Base-by-base conservation (phyloP, 2,797 vertebrate genomes). In the Anolis apletophallus region DNA sequence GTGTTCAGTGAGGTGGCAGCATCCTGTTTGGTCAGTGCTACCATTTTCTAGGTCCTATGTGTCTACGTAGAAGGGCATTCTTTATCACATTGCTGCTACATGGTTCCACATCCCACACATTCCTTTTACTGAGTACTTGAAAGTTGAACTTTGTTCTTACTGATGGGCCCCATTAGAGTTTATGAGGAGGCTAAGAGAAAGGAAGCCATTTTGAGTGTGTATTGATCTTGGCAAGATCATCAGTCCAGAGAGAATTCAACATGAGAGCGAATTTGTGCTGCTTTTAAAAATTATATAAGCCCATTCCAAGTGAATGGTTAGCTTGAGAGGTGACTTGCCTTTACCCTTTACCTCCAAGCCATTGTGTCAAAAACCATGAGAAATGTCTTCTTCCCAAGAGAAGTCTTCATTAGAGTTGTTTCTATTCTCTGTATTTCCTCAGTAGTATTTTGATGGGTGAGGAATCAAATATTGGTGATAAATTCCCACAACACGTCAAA, bases 151-250 rank as follows among this genome's bases (percentile, higher is more conserved):
- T 81, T 74, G 46, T 74, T 86, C 78, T 54, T 46, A 54, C 5
- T 36, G 57, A 55, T 4, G 8, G 10, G 32, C 46, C 52, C n/a
- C 11, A 50, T 34, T 54, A 67, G 9, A 50, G 32, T 82, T 57
- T 26, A 52, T 29, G 68, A 50, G 16, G n/a, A 23, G 40, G 19
- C 26, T 26, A 59, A 32, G 23, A 46, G 16, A 59, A 40, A 71
- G 64, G 17, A 77, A 54, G 54, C 52, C 76, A 34, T 71, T 69
- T 79, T 54, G 46, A 32, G 57, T 52, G 19, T 73, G 68, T 81
- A 81, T 81, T 81, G 71, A 81, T 86, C 59, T 86, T 86, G 85
- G 71, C 79, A 74, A 75, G 84, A n/a, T 26, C 67, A 69, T 32
- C 59, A 34, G 40, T 16, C 32, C 59, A n/a, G 71, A 21, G 57